Conservation (phyloP, 1,140 invertebrate species). For the Araneus ventricosus region DNA sequence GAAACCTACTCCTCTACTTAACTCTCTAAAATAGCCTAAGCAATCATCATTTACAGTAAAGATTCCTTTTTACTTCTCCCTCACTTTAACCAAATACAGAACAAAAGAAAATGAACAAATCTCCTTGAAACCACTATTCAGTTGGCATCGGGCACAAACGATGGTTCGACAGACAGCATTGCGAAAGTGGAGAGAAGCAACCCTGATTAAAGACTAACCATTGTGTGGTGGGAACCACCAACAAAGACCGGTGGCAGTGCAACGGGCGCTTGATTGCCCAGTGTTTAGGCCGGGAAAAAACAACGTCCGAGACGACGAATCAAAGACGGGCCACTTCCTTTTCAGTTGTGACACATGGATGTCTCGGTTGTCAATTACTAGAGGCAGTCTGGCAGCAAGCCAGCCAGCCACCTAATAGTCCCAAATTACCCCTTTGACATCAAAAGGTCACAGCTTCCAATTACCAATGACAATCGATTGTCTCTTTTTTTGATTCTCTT, state of each 20-base stretch:
- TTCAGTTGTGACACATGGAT: conserved; percentile 47
- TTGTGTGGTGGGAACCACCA: not conserved
- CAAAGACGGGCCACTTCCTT: conserved; percentile 39
- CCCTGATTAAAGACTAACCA: not conserved
- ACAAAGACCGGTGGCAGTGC: not conserved
- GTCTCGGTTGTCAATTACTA: conserved; percentile 32
- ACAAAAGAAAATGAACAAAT: not conserved
- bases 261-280: not conserved
- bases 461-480: conserved; percentile 45
- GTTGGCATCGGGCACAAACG: not conserved
- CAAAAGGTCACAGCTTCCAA: conserved; percentile 36
- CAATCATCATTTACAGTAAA: too few species aligned
- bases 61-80: too few species aligned
- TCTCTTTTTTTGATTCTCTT: not conserved
- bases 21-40: too few species aligned
- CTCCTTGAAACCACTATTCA: not conserved
- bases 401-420: conserved; percentile 15
- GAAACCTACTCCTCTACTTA: too few species aligned
- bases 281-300: not conserved
- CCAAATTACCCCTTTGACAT: conserved; percentile 41
- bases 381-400: conserved; percentile 15
- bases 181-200: not conserved
- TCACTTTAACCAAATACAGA: not conserved
- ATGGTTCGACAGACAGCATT: not conserved
- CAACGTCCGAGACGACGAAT: not conserved